Evolutionary conservation across 2,888 invertebrate species (phyloP).

Genomic region (Sarcophaga rosellei): DNA sequence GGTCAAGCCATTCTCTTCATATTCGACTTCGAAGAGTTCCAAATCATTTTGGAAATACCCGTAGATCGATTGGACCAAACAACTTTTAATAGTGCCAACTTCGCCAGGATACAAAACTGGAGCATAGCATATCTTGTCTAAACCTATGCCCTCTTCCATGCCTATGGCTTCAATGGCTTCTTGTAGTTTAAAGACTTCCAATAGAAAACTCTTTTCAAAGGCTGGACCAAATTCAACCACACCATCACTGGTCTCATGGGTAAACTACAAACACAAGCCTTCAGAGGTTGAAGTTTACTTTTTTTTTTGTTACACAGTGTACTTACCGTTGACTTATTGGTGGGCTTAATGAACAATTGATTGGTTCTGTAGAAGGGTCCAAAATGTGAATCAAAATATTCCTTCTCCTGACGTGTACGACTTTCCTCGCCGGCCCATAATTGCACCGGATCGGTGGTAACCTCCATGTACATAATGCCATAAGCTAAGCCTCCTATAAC

Average conservation of each 20-base stretch:
- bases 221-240: slow-evolving; percentile 88
- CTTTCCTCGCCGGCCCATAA: slow-evolving; percentile 95
- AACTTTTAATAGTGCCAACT: slow-evolving; percentile 83
- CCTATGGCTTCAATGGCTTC: slow-evolving; percentile 84
- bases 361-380: slow-evolving; percentile 94
- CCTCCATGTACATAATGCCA: slow-evolving; percentile 86
- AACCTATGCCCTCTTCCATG: slow-evolving; percentile 82
- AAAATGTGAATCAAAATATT: slow-evolving; percentile 93
- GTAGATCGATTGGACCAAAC: slow-evolving; percentile 91
- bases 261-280: slow-evolving; percentile 72
- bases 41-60: slow-evolving; percentile 88
- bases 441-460: slow-evolving; percentile 95
- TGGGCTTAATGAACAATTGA: slow-evolving; percentile 91
- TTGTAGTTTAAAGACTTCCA: slow-evolving; percentile 87
- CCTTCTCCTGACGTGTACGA: slow-evolving; percentile 90
- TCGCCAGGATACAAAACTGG: slow-evolving; percentile 88
- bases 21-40: slow-evolving; percentile 81
- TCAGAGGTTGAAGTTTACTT: neutral
- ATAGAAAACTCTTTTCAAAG: slow-evolving; percentile 88
- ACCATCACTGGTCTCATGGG: slow-evolving; percentile 80
- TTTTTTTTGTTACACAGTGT: neutral
- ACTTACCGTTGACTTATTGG: slow-evolving; percentile 83
- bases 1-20: slow-evolving; percentile 79
- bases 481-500: slow-evolving; percentile 83
- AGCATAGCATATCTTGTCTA: slow-evolving; percentile 90